Percentiles rank a stretch among this genome's conserved stretches.
Conservation (phyloP, 2,888 invertebrate species). For the Andrena minutula region DNA sequence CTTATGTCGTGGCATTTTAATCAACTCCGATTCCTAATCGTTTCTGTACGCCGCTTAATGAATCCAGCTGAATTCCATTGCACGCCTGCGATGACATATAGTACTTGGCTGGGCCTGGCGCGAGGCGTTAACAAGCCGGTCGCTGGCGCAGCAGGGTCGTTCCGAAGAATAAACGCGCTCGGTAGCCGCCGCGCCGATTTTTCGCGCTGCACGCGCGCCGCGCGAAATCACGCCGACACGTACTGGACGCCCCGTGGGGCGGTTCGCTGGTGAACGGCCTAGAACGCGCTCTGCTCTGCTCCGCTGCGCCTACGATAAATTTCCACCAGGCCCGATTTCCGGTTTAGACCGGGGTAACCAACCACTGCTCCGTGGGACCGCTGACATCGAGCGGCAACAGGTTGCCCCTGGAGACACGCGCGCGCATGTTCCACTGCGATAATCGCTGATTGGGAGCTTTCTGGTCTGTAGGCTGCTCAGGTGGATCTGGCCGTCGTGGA, state of each 20-base stretch:
- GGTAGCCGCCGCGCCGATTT: slow-evolving; percentile 8
- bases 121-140: slow-evolving; percentile 17
- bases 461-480: no score
- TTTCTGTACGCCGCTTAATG: not conserved
- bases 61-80: not conserved
- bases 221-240: slow-evolving; percentile 34
- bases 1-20: not conserved
- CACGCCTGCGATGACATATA: not conserved
- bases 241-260: slow-evolving; percentile 14
- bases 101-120: not conserved
- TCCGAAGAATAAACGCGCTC: not conserved
- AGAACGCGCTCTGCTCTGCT: slow-evolving; percentile 50
- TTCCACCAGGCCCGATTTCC: slow-evolving; percentile 75
- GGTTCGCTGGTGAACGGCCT: slow-evolving; percentile 52
- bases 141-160: not conserved
- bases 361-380: slow-evolving; percentile 52
- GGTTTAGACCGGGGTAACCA: slow-evolving; percentile 68
- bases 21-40: not conserved
- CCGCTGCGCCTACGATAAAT: slow-evolving; percentile 68
- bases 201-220: slow-evolving; percentile 43
- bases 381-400: slow-evolving; percentile 37
- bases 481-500: no score
- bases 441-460: not conserved
- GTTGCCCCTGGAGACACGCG: slow-evolving; percentile 32
- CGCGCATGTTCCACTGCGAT: not conserved